Evolutionary conservation across 2,888 invertebrate species (phyloP), one percentile per base, ranked within the genome.

Genomic region (Coenonympha arcania): DNA sequence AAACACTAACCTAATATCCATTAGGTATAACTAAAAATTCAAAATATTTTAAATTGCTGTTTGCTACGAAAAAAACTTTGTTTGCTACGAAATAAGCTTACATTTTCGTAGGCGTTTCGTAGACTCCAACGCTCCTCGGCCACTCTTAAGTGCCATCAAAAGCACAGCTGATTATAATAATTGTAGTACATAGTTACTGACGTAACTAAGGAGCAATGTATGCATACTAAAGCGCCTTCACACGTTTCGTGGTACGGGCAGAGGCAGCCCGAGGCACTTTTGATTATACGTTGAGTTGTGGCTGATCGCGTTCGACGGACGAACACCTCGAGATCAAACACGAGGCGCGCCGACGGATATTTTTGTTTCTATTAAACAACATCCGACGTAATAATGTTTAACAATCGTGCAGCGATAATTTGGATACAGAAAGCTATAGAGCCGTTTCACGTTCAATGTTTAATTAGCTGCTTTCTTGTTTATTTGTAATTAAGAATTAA

Each of bases 291-390:
- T 86, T 84, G 85, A 79, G 83, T 77, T 81, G 79, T 79, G 81
- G 83, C 84, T 86, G 85, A 86, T 86, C 85, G 86, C 82, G 79
- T 79, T 81, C 78, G 86, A 85, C 86, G 84, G 85, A 73, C 85
- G 86, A 84, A 86, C 85, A 84, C 85, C 85, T 84, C 85, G 86
- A 86, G 86, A 86, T 86, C 86, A 86, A 86, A 86, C 86, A 86
- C 85, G 79, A 83, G 83, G 82, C 85, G 84, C 79, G 84, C 86
- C 86, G 86, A 81, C 86, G 84, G 83, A 86, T 86, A 86, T 86
- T 86, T 86, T 86, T 86, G 86, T 86, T 86, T 86, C 86, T 86
- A 86, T 86, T 86, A 86, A 86, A 86, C 86, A 86, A 86, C 86
- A 86, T 84, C 86, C 86, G 79, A 83, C 83, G 85, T 86, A 86